Conservation (phyloP, 2,113 vertebrate species). For the Crotalus tigris region DNA sequence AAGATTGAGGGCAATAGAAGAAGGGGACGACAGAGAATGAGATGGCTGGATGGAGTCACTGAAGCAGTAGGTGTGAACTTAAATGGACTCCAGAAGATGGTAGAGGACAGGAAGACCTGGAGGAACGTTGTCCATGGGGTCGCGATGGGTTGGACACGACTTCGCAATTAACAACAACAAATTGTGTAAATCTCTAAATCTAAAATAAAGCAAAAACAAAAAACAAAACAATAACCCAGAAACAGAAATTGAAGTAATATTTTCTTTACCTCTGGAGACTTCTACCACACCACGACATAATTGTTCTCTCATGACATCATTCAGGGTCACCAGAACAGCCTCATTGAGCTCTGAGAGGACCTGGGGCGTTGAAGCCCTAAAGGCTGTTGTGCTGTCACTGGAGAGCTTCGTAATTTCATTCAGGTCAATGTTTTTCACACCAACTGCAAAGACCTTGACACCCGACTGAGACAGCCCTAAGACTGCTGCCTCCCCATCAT, state of each 20-base stretch:
- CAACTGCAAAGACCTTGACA: conserved; percentile 84
- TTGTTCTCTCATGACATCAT: conserved; percentile 80
- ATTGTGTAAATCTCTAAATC: background rate
- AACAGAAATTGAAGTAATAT: background rate
- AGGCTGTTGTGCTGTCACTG: conserved; percentile 77
- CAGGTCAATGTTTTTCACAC: conserved; percentile 74
- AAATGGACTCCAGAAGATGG: too few relatives aligned
- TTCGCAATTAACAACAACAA: too few relatives aligned
- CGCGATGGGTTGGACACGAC: too few relatives aligned
- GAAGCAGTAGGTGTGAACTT: too few relatives aligned
- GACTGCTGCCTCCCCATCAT: conserved; percentile 81
- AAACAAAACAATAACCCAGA: background rate
- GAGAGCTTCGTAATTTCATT: conserved; percentile 79
- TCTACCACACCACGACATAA: conserved; percentile 69
- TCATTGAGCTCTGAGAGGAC: conserved; percentile 88
- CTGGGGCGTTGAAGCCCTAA: conserved; percentile 72
- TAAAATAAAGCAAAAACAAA: rapidly evolving
- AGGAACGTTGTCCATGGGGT: too few relatives aligned
- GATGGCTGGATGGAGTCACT: too few relatives aligned
- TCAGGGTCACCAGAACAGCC: conserved; percentile 82
- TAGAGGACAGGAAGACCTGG: too few relatives aligned
- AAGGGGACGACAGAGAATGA: too few relatives aligned
- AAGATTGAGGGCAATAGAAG: too few relatives aligned
- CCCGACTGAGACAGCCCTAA: conserved; percentile 73
- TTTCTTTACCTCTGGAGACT: conserved; percentile 67